Conservation (phyloP, 2,888 invertebrate species). For the Emmelina monodactyla region DNA sequence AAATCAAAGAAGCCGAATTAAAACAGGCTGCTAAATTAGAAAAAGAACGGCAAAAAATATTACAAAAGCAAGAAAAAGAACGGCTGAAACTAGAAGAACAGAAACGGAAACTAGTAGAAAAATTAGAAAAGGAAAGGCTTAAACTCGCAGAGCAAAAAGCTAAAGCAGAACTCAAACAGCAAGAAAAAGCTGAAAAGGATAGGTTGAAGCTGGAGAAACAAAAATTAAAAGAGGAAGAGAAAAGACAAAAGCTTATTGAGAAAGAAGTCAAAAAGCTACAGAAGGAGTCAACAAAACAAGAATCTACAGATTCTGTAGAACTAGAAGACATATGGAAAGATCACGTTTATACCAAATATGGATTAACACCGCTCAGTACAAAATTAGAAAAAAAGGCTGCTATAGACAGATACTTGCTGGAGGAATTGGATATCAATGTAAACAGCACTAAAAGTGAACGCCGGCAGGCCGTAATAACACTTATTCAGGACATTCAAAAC, state of each 20-base stretch:
- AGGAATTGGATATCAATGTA: constrained; percentile 36
- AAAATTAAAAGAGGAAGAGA: constrained; percentile 27
- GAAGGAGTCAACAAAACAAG: constrained; percentile 23
- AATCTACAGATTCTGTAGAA: constrained; percentile 31
- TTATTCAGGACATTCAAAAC: constrained; percentile 34
- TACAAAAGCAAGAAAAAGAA: constrained; percentile 20
- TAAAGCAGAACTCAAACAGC: constrained; percentile 18
- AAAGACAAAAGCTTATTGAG: constrained; percentile 23
- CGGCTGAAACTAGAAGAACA: constrained; percentile 20
- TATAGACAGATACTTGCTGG: constrained; percentile 32
- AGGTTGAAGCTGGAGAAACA: constrained; percentile 26
- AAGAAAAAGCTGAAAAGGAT: constrained; percentile 24
- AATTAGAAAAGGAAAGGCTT: constrained; percentile 18
- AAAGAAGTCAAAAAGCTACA: constrained; percentile 24
- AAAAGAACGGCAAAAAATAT: constrained; percentile 14
- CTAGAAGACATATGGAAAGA: constrained; percentile 48
- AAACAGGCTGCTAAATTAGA: too few species aligned
- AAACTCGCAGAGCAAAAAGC: constrained; percentile 18
- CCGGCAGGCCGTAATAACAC: constrained; percentile 37
- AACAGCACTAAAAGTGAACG: constrained; percentile 45
- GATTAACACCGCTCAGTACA: constrained; percentile 31
- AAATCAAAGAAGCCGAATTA: constrained; percentile 23
- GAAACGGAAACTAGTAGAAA: constrained; percentile 14
- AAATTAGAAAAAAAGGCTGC: constrained; percentile 35
- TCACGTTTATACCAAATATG: constrained; percentile 42